phyloP scores from a whole-genome alignment of 2,113 vertebrate species.

The Chlamydotis undulata region DNA sequence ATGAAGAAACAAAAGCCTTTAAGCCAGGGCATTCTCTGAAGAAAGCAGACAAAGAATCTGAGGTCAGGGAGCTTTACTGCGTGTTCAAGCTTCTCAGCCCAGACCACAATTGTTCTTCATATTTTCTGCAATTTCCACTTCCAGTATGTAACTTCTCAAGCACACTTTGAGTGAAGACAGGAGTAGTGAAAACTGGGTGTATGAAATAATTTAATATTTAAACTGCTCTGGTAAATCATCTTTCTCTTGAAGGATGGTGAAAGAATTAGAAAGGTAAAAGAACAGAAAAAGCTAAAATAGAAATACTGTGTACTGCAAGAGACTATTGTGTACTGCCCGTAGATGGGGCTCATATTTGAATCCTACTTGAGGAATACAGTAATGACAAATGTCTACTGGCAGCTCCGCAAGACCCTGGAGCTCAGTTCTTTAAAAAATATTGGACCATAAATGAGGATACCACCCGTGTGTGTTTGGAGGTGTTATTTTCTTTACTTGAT shows the following conservation, averaged over 20 bases:
- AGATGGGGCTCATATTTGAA: background rate
- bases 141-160: background rate
- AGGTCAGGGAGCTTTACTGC: constrained; percentile 32
- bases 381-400: background rate
- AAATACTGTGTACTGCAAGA: background rate
- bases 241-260: background rate
- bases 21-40: constrained; percentile 4
- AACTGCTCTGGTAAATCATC: background rate
- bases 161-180: background rate
- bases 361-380: background rate
- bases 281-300: background rate
- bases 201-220: background rate
- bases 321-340: background rate
- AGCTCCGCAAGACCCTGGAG: background rate
- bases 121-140: background rate
- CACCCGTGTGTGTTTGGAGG: background rate
- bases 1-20: constrained; percentile 64
- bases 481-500: background rate
- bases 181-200: background rate
- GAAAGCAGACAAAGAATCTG: constrained; percentile 5
- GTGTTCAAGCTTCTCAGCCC: background rate
- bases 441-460: background rate
- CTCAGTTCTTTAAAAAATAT: background rate
- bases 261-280: background rate
- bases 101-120: background rate